A percentile compares a stretch with the other conserved stretches of the same genome.
Conservation (phyloP, 2,113 vertebrate genomes). For the Python bivittatus region DNA sequence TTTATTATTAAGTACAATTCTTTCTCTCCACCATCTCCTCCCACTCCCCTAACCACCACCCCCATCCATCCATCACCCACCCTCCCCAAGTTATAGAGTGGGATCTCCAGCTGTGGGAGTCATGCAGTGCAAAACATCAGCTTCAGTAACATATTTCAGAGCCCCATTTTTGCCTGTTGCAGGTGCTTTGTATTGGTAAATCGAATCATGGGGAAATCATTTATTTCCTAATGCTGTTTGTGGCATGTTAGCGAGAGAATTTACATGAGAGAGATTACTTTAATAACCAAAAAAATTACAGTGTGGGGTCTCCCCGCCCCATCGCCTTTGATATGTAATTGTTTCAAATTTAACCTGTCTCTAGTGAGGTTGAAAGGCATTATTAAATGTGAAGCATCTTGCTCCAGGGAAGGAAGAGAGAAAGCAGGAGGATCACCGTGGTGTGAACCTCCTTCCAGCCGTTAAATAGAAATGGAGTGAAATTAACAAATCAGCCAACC, state of each 20-base stretch:
- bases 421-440: constrained; percentile 65
- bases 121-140: constrained; percentile 48
- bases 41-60: constrained; percentile 24
- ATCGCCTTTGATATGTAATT: constrained; percentile 83
- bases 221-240: constrained; percentile 85
- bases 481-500: constrained; percentile 69
- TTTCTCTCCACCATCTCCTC: constrained; percentile 56
- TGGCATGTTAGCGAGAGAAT: constrained; percentile 76
- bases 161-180: constrained; percentile 78
- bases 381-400: constrained; percentile 73
- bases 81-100: constrained; percentile 56
- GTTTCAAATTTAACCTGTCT: constrained; percentile 85
- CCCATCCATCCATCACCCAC: constrained; percentile 63
- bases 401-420: constrained; percentile 56
- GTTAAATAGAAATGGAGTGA: constrained; percentile 67
- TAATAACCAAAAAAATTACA: constrained; percentile 86
- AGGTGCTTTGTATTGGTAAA: constrained; percentile 87
- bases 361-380: constrained; percentile 70
- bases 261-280: constrained; percentile 86
- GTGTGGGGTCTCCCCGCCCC: constrained; percentile 72
- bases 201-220: constrained; percentile 89
- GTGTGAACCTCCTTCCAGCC: constrained; percentile 63
- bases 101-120: constrained; percentile 57
- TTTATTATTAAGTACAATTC: constrained; percentile 84
- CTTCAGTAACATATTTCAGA: constrained; percentile 84